Conservation (phyloP, 2,797 vertebrate species). For the Sebastes hubbsi region DNA sequence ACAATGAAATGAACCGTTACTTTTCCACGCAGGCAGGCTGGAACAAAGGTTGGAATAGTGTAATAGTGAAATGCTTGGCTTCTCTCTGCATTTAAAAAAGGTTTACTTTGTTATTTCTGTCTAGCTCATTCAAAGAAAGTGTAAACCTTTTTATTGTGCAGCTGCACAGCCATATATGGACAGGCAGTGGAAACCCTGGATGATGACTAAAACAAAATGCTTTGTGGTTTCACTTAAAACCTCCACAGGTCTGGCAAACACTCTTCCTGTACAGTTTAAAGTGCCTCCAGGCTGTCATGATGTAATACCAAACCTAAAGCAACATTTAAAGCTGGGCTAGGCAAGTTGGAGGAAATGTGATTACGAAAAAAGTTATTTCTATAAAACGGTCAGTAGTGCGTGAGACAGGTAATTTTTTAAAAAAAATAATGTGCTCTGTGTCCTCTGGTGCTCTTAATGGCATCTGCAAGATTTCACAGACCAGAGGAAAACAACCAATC, state of each 20-base stretch:
- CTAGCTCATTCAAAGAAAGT: not conserved
- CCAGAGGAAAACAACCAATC: too few relatives aligned
- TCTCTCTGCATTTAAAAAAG: not conserved
- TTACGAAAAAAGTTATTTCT: too few relatives aligned
- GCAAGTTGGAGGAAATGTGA: too few relatives aligned
- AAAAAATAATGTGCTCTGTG: too few relatives aligned
- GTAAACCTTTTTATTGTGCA: not conserved
- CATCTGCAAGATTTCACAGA: too few relatives aligned
- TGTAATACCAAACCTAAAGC: not conserved
- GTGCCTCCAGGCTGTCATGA: not conserved
- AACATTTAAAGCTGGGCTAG: not conserved
- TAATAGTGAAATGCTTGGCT: not conserved
- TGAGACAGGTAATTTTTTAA: too few relatives aligned
- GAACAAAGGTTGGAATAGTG: not conserved
- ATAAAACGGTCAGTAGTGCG: too few relatives aligned
- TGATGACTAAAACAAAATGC: not conserved
- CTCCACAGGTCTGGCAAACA: too few relatives aligned
- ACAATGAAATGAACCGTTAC: not conserved
- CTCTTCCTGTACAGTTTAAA: not conserved
- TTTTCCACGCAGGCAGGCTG: not conserved
- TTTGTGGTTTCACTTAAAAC: not conserved
- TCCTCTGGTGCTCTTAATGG: too few relatives aligned
- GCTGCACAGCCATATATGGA: constrained; percentile 40
- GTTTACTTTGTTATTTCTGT: not conserved
- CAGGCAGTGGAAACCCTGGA: not conserved